phyloP scores from a whole-genome alignment of 1,140 invertebrate species.

The Apis laboriosa region DNA sequence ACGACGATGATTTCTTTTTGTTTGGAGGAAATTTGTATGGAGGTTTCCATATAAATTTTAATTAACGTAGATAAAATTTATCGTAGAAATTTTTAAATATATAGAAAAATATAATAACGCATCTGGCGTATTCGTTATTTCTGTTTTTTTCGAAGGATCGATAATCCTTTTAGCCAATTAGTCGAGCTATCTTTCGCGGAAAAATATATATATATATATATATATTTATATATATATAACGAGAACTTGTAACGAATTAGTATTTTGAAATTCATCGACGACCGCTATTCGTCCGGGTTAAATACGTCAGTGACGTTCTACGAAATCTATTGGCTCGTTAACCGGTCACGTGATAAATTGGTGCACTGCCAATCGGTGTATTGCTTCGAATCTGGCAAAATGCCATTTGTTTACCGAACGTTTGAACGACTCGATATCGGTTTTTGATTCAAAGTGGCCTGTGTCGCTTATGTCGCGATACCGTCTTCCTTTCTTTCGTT shows the following conservation, averaged over 20 bases:
- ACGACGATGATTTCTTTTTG: not conserved
- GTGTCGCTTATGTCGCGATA: not conserved
- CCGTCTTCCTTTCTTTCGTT: not conserved
- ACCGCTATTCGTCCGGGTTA: conserved; percentile 41
- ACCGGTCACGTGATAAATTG: conserved; percentile 38
- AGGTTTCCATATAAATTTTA: not conserved
- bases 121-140: too few relatives aligned
- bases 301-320: conserved; percentile 45
- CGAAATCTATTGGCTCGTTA: conserved; percentile 49
- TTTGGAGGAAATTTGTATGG: too few relatives aligned
- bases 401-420: conserved; percentile 46
- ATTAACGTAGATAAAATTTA: not conserved
- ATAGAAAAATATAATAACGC: too few relatives aligned
- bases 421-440: conserved; percentile 36
- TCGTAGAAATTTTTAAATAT: too few relatives aligned
- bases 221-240: too few relatives aligned
- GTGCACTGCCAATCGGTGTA: conserved; percentile 37
- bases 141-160: not conserved
- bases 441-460: conserved; percentile 23
- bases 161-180: not conserved
- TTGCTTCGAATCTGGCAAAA: conserved; percentile 24
- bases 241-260: too few relatives aligned
- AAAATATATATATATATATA: not conserved
- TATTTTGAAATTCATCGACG: conserved; percentile 17
- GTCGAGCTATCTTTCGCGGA: not conserved